Evolutionary conservation across 2,888 invertebrate genomes (phyloP), one percentile per base, ranked within the genome.

Genomic region (Hemistola chrysoprasaria): DNA sequence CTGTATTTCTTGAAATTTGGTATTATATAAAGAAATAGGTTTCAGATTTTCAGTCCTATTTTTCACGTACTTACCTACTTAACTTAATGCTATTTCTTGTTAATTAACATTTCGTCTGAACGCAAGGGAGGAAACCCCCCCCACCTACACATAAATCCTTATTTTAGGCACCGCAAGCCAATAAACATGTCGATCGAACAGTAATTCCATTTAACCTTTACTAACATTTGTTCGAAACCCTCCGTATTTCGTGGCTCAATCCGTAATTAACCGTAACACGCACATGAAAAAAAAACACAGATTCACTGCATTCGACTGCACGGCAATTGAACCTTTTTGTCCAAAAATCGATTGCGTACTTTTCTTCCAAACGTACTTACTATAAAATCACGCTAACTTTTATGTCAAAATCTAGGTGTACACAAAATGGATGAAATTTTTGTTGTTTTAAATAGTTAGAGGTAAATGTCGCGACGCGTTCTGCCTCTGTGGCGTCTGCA

Each of bases 391-490:
- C n/a, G n/a, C n/a, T n/a, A n/a, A n/a, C n/a, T n/a, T n/a, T n/a
- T n/a, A n/a, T n/a, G n/a, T n/a, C n/a, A 16, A 16, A 16, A 16
- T 16, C 16, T 16, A 2, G 16, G 16, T 16, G n/a, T n/a, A n/a
- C n/a, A n/a, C n/a, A n/a, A n/a, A n/a, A n/a, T n/a, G n/a, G n/a
- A n/a, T n/a, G n/a, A n/a, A n/a, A n/a, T n/a, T n/a, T n/a, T n/a
- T n/a, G n/a, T n/a, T n/a, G n/a, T n/a, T n/a, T n/a, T n/a, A n/a
- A n/a, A n/a, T n/a, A n/a, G n/a, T n/a, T n/a, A n/a, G n/a, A n/a
- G n/a, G n/a, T n/a, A n/a, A n/a, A n/a, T n/a, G 50, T 42, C 32
- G 33, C 44, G 51, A 26, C 53, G 47, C 72, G 74, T 69, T 57
- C 48, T 20, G 32, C 58, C 59, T 50, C 56, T 47, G 35, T 51